Percentiles rank a stretch among this genome's conserved stretches.
These are phyloP conservation scores for Vannuccia rotundouncinata DNA, from an alignment of 2,888 invertebrate species.

Conservation along the genomic window DNA sequence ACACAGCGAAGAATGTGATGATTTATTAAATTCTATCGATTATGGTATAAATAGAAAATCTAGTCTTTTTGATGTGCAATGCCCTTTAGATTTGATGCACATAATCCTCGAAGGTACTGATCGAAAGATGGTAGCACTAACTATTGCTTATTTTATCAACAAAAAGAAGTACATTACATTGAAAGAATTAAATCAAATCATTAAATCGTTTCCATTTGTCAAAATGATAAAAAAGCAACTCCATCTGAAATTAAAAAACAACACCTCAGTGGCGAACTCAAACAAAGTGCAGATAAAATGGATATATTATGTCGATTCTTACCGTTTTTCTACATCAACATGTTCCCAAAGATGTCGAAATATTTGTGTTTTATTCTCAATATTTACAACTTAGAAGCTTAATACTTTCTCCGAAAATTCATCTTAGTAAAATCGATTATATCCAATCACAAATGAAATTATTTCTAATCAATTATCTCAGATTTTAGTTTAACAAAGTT, in stretches of 20 bases:
- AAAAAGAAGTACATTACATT: background rate
- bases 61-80: background rate
- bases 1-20: background rate
- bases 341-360: background rate
- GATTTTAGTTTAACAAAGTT: background rate
- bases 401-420: background rate
- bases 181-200: background rate
- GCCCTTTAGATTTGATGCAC: background rate
- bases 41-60: background rate
- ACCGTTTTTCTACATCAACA: background rate
- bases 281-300: conserved; percentile 7
- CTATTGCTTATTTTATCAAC: background rate
- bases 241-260: background rate
- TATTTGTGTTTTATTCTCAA: background rate
- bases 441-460: background rate
- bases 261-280: background rate
- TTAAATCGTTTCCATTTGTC: background rate
- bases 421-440: background rate
- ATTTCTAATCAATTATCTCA: background rate
- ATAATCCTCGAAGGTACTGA: background rate
- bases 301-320: background rate
- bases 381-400: background rate
- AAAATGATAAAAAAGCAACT: background rate
- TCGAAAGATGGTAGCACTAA: background rate
- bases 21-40: background rate